phyloP scores from a whole-genome alignment of 1,140 invertebrate genomes.

The Procambarus clarkii region DNA sequence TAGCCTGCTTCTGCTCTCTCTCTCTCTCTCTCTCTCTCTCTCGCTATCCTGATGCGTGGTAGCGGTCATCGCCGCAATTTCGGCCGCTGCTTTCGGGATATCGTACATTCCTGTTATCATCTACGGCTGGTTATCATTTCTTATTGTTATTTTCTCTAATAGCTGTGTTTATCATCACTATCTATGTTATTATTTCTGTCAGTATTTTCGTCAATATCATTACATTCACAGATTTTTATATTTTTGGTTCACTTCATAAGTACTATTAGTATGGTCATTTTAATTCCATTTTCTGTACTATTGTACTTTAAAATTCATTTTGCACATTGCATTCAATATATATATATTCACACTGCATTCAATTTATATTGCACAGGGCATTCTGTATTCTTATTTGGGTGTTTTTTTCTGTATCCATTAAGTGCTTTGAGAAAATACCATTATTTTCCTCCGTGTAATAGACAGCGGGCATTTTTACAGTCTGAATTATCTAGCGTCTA shows the following conservation, averaged over 20 bases:
- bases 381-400: neutral
- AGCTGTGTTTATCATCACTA: too few species aligned
- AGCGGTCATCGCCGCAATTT: too few species aligned
- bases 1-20: slow-evolving; percentile 6
- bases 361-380: neutral
- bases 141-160: too few species aligned
- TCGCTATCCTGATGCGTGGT: too few species aligned
- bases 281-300: too few species aligned
- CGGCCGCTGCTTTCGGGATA: too few species aligned
- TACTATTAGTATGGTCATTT: neutral
- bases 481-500: slow-evolving; percentile 24
- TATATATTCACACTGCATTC: too few species aligned
- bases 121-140: too few species aligned
- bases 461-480: slow-evolving; percentile 34
- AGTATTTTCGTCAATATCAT: neutral
- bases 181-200: neutral
- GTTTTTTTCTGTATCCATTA: neutral
- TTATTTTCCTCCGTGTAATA: slow-evolving; percentile 42
- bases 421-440: slow-evolving; percentile 29
- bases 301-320: too few species aligned
- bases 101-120: too few species aligned
- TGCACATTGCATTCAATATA: too few species aligned
- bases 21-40: slow-evolving; percentile 48
- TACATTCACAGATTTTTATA: neutral
- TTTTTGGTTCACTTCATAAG: neutral